Evolutionary conservation across 2,888 invertebrate species (phyloP), one percentile per base, ranked within the genome.

Genomic region (Calameuta idolon): DNA sequence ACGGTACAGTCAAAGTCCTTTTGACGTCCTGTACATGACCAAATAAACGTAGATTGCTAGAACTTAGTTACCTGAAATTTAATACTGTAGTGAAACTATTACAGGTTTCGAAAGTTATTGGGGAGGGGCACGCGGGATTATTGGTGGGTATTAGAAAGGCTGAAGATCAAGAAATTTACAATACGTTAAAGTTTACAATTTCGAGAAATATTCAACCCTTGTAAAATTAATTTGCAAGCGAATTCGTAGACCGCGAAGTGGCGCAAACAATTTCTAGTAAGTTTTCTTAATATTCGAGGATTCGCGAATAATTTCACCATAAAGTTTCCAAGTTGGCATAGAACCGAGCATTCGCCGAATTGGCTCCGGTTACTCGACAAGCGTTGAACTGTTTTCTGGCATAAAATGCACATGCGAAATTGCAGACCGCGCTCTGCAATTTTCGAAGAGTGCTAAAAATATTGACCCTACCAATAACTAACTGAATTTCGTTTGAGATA

Each of bases 301-400:
- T 31, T 77, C 76, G 79, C 55, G 86, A 85, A 88, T 88, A 88
- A 88, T 88, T 86, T 86, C 83, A 82, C 82, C 83, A 86, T 88
- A 87, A 88, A 71, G 87, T 83, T 81, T 83, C 78, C 79, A 82
- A 84, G 82, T 87, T 86, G 88, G 87, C 87, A 85, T 83, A 82
- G 84, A 79, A 81, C 33, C 81, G 79, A 81, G 83, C 84, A 85
- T 85, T 84, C 82, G 83, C 80, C 85, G 83, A 85, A 88, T 87
- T 86, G 85, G 86, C 84, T 87, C 84, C 79, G 87, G 83, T 86
- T 85, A 84, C 85, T 85, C 84, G 83, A 82, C 81, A 81, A 87
- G 84, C 88, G 85, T 86, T 85, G 85, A 87, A 85, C 84, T 84
- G 84, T 86, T 86, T 34, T 34, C 31, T 85, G 85, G 85, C 84